phyloP scores from a whole-genome alignment of 2,797 vertebrate species.

The Ambastaia sidthimunki region DNA sequence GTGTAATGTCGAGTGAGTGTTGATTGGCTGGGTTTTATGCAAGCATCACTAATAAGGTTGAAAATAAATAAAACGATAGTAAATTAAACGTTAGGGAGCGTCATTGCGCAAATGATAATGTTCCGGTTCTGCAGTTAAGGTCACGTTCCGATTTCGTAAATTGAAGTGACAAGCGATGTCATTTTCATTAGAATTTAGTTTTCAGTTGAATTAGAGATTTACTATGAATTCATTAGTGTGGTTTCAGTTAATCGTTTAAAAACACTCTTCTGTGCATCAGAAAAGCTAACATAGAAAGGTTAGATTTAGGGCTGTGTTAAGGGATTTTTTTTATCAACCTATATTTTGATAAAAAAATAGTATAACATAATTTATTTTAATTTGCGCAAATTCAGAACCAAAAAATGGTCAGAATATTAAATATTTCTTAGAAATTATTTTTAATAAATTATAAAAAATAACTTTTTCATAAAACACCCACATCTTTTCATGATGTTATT shows the following conservation, averaged over 20 bases:
- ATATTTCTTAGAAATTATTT: no score
- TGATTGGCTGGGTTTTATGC: constrained; percentile 1
- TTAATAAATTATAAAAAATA: no score
- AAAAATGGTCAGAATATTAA: no score
- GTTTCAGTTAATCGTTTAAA: neutral
- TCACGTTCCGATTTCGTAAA: neutral
- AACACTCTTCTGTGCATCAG: neutral
- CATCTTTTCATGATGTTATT: no score
- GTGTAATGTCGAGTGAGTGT: neutral
- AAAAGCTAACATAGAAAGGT: no score
- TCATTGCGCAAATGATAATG: neutral
- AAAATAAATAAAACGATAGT: neutral
- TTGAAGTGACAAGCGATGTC: neutral
- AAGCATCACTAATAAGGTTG: neutral
- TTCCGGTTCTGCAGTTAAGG: neutral
- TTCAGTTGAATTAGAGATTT: neutral
- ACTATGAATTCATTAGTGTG: neutral
- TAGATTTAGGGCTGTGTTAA: no score
- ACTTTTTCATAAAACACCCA: no score
- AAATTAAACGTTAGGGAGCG: neutral
- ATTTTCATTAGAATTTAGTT: neutral
- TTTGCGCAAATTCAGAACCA: no score
- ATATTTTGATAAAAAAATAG: no score
- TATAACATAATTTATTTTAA: no score
- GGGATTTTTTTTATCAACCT: no score